Conservation (phyloP, 2,797 vertebrate genomes). For the Tadarida brasiliensis region DNA sequence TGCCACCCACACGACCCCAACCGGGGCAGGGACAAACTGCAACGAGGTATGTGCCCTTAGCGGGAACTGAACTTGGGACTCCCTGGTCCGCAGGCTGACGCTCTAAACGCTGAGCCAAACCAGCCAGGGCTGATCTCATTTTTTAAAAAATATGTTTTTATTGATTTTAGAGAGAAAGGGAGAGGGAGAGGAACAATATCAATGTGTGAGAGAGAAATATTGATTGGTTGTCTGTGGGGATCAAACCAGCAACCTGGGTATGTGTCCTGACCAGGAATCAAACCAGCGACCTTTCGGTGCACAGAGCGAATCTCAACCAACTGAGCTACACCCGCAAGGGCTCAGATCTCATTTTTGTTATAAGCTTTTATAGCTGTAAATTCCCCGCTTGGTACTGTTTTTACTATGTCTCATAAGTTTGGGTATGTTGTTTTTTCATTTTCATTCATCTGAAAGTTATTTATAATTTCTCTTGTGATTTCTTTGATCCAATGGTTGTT, state of each 20-base stretch:
- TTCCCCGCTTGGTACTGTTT: neutral
- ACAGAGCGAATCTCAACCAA: neutral
- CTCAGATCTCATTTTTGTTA: neutral
- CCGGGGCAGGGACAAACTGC: no score
- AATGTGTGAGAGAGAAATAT: no score
- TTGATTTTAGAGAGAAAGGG: neutral
- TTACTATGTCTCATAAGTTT: neutral
- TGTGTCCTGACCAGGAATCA: neutral
- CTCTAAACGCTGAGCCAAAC: no score
- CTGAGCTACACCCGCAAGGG: neutral
- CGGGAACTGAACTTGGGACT: no score
- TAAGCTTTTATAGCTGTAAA: neutral
- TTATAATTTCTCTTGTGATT: neutral
- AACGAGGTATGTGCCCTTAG: no score
- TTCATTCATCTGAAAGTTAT: neutral
- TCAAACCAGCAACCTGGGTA: no score
- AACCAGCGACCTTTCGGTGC: neutral
- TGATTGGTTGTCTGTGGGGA: no score
- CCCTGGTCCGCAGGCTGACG: no score
- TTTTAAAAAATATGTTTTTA: neutral
- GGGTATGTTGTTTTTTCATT: neutral
- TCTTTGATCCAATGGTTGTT: neutral
- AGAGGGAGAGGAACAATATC: neutral
- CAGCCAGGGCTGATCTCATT: neutral
- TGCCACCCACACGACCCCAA: no score